Percentiles rank a stretch among this genome's conserved stretches.
These are phyloP conservation scores for Argopecten irradians DNA, from an alignment of 1,140 invertebrate genomes.

Conservation along the genomic window DNA sequence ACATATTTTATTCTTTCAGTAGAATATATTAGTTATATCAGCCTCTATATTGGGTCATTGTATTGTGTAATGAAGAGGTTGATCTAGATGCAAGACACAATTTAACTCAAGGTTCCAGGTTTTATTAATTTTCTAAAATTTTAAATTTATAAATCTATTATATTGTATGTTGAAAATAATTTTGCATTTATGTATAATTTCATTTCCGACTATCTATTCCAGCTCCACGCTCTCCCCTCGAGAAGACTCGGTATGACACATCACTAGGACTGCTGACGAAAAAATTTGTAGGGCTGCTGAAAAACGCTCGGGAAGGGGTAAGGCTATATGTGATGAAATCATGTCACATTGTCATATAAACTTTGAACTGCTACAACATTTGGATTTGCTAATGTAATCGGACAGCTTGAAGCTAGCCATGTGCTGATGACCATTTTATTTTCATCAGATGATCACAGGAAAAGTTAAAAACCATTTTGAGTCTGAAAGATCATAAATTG, in stretches of 20 bases:
- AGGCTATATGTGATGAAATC: slow-evolving; percentile 74
- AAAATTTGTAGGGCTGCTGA: slow-evolving; percentile 94
- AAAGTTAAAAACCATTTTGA: no score
- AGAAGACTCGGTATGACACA: slow-evolving; percentile 75
- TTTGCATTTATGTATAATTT: neutral
- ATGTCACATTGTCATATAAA: neutral
- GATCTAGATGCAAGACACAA: neutral
- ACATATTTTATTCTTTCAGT: no score
- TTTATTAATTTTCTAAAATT: neutral
- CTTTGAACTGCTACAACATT: no score
- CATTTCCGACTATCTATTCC: slow-evolving; percentile 62
- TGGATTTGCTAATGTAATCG: no score
- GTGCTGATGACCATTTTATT: no score
- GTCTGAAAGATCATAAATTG: neutral
- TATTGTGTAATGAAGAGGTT: neutral
- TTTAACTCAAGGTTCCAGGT: neutral
- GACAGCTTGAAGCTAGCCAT: neutral
- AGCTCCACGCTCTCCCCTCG: slow-evolving; percentile 68
- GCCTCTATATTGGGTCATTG: no score
- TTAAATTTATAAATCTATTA: neutral
- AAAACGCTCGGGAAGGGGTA: slow-evolving; percentile 95
- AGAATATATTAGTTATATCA: no score
- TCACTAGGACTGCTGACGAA: slow-evolving; percentile 94
- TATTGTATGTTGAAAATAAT: neutral
- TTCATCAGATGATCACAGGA: no score